Evolutionary conservation across 2,888 invertebrate genomes (phyloP).

Genomic region (Scaptomyza caliginosa): DNA sequence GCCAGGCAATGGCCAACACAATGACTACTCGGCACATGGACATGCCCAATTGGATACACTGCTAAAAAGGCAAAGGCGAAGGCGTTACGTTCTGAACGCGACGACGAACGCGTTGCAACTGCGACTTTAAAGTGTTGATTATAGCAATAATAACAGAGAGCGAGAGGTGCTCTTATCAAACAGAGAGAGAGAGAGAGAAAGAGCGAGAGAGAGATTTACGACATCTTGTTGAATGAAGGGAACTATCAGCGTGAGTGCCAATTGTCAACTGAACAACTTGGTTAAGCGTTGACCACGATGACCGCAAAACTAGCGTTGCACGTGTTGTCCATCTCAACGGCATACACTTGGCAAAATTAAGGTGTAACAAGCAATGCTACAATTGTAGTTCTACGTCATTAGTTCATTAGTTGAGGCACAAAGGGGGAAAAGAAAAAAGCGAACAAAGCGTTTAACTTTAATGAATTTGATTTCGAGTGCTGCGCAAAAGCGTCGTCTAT

Average conservation of each 20-base stretch:
- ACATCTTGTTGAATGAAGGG: conserved; percentile 25
- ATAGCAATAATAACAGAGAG: neutral
- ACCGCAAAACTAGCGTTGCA: conserved; percentile 31
- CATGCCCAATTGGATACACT: too few species aligned
- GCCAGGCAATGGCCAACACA: conserved; percentile 56
- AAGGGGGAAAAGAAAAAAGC: neutral
- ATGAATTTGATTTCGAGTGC: conserved; percentile 69
- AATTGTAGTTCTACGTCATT: conserved; percentile 67
- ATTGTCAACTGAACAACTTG: conserved; percentile 18
- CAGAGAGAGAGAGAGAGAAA: neutral
- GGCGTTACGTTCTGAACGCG: conserved; percentile 29
- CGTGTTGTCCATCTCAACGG: conserved; percentile 47
- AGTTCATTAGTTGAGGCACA: conserved; percentile 8
- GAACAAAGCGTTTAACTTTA: conserved; percentile 34
- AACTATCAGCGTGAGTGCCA: conserved; percentile 33
- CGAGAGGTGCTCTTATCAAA: conserved; percentile 18
- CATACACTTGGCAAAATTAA: neutral
- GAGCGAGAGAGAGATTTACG: conserved; percentile 34
- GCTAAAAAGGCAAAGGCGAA: neutral
- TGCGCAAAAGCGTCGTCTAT: conserved; percentile 68
- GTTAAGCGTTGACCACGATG: conserved; percentile 10
- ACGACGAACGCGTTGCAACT: conserved; percentile 56
- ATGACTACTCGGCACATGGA: conserved; percentile 41
- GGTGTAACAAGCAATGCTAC: too few species aligned
- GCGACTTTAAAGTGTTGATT: conserved; percentile 4